Conservation (phyloP, 2,888 invertebrate species). For the Cheilosia grossa region DNA sequence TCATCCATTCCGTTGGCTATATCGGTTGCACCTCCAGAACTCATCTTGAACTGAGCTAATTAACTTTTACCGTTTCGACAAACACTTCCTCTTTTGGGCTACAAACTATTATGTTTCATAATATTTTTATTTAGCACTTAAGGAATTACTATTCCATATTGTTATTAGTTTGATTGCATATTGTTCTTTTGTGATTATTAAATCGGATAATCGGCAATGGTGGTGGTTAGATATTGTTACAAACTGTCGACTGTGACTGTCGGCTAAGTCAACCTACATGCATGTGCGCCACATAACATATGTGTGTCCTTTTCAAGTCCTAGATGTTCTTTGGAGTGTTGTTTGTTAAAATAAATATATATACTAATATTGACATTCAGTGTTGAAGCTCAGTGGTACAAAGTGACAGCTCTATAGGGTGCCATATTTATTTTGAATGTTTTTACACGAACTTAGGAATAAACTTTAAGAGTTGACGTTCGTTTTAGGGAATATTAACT, state of each 20-base stretch:
- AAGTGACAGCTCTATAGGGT: not conserved
- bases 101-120: conserved; percentile 49
- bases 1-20: conserved; percentile 61
- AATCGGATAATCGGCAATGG: conserved; percentile 1
- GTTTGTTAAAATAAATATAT: not conserved
- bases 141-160: conserved; percentile 8
- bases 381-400: not conserved
- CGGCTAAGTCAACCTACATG: not conserved
- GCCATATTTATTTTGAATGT: not conserved
- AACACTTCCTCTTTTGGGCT: conserved; percentile 38
- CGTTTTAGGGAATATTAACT: no score
- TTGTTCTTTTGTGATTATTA: conserved; percentile 11
- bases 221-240: conserved; percentile 3
- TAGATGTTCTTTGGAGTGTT: not conserved
- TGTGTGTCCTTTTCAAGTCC: not conserved
- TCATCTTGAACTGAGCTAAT: conserved; percentile 58
- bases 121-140: conserved; percentile 20
- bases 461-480: no score
- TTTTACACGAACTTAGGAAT: not conserved
- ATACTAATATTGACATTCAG: not conserved
- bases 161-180: conserved; percentile 23
- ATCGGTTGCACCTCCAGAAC: conserved; percentile 51
- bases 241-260: not conserved
- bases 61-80: conserved; percentile 16
- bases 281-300: not conserved